Evolutionary conservation across 2,888 invertebrate genomes (phyloP), one percentile per base, ranked within the genome.

Genomic region (Schrankia costaestrigalis): DNA sequence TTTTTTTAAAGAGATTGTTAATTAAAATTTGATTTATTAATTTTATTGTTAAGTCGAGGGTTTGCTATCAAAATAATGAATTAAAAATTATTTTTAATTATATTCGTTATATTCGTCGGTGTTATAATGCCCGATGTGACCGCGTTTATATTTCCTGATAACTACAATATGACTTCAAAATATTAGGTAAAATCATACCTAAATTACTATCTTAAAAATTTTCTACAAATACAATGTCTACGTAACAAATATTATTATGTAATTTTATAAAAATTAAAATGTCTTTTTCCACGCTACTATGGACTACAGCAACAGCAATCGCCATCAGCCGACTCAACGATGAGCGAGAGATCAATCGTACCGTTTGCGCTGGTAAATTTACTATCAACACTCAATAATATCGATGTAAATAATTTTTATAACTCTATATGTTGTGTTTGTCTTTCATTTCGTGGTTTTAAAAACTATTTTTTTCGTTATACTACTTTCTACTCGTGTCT

Each of bases 311-410:
- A 86, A 49, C 83, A 84, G 58, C 89, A 89, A 47, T 89, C 89
- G 1, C 89, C 89, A 9, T 89, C 89, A 21, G 89, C 88, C 10
- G 89, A 89, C 63, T 89, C 89, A 4, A 88, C 88, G 7, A 87
- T 89, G 87, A 89, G 88, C 75, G 89, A 88, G 68, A 62, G 89
- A 52, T 88, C 88, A 10, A 76, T 86, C 41, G 85, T 86, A 42
- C 88, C 88, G 26, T 89, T 82, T 75, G 86, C 81, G 64, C 78
- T 89, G 88, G 88, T 89, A 89, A 88, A 79, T 83, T 82, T 81
- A 77, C 75, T 81, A 70, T 76, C 78, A 60, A 66, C 71, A 61
- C 66, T 79, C 73, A 83, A 67, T 81, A 80, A 81, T 69, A 63
- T 82, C 67, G 78, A 80, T 81, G 80, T 83, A 81, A 84, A 72